Base-by-base conservation (phyloP, 2,888 invertebrate species). In the Apamea anceps region DNA sequence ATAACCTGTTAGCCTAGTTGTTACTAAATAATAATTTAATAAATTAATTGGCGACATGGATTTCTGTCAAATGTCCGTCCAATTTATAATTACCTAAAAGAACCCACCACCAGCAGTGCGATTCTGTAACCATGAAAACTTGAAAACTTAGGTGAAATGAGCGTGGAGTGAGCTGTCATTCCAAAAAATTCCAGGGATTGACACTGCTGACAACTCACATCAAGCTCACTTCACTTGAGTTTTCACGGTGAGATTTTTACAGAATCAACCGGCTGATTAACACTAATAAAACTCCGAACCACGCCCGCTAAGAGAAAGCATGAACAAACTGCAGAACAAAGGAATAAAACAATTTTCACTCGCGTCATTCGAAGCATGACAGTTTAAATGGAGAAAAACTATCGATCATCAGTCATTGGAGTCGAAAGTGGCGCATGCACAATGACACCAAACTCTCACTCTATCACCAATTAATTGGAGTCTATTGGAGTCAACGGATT, bases 401-500 rank as follows among this genome's bases (percentile, higher is more conserved):
- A 91, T 92, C 91, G 92, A 93, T 92, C 95, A 92, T 94, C 94
- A 94, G 92, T 94, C 95, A 93, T 94, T 92, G 93, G 84, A 93
- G 91, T 94, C 88, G 95, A 95, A 95, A 95, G 94, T 91, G 82
- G 88, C 90, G 91, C 90, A 89, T 91, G 91, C 87, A 89, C 91
- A 88, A 89, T 92, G 93, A 91, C 93, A 92, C 91, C 90, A 91
- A 68, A 80, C 95, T 96, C 94, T 95, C 94, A 94, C 95, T 94
- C 96, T 96, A 95, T 95, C 95, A 94, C 95, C 93, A 85, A 93
- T 94, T 94, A 91, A 88, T 85, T 90, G 91, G 89, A 94, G 95
- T 94, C 95, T 91, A 88, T 85, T 90, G 91, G 89, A 94, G 95
- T 94, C 95, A 95, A 95, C 92, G 94, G 91, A 93, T 94, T 88